Base-by-base conservation (phyloP, 2,113 vertebrate genomes). In the Syrrhaptes paradoxus region DNA sequence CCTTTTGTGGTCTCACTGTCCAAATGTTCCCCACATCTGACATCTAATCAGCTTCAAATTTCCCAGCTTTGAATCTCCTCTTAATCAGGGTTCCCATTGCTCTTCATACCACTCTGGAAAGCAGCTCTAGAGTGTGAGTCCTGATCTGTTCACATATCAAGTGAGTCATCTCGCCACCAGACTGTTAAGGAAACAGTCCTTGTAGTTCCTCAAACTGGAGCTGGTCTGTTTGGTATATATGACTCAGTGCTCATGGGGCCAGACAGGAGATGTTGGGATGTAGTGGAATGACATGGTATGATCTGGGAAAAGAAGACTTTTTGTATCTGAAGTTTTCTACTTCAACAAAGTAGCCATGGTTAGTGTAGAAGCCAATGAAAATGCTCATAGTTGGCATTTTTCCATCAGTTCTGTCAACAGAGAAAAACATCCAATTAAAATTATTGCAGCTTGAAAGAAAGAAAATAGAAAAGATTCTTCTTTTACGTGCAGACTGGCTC, bases 181-280 rank as follows among this genome's bases (percentile, higher is more conserved):
- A 14, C 25, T 51, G 9, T 66, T 66, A 46, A 51, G 29, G 25
- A 78, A 81, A 15, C 38, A 32, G 26, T 55, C 9, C 45, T 43
- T 61, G n/a, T 49, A 48, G 62, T 29, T 79, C 21, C 24, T 87
- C 34, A 49, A 5, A 6, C 34, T 12, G 6, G 29, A 61, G 10
- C 32, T 75, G 21, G 6, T 73, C 57, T 87, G 13, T 14, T 63
- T 85, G 18, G 3, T 59, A 7, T 22, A 3, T 4, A 2, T 4
- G 5, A 17, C 10, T 66, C 2, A 0, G 29, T 46, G 26, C 26
- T 66, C 5, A 6, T 25, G 18, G 8, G 17, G 5, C 28, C 1
- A 5, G n/a, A 26, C 31, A 68, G 48, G 48, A 90, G 19, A 41
- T 15, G 6, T 4, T 65, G 32, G 21, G 4, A 13, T 65, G 14